Percentiles rank a stretch among this genome's conserved stretches.
Evolutionary conservation across 2,113 vertebrate species (phyloP).

Genomic region (Acanthochromis polyacanthus): DNA sequence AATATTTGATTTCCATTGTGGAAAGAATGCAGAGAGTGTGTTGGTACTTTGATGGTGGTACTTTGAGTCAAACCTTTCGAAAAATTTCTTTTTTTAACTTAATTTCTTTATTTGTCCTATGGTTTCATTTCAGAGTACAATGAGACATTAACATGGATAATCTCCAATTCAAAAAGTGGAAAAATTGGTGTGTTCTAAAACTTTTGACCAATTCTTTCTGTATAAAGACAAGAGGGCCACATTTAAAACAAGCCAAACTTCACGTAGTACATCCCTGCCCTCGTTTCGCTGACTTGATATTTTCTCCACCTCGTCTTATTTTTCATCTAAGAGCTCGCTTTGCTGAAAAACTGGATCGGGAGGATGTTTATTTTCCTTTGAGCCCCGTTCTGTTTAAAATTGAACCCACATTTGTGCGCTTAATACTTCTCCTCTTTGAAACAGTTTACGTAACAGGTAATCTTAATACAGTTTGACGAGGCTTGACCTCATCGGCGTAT

Average conservation of each 20-base stretch:
- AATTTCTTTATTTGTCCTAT: too few species aligned
- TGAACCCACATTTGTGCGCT: conserved; percentile 71
- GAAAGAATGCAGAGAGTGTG: too few species aligned
- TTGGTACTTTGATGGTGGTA: too few species aligned
- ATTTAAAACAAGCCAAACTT: conserved; percentile 73
- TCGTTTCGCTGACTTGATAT: conserved; percentile 74
- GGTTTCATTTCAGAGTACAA: too few species aligned
- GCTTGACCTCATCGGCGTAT: conserved; percentile 70
- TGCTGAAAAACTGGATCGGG: conserved; percentile 72
- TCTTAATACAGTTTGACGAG: conserved; percentile 71
- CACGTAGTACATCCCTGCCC: conserved; percentile 66
- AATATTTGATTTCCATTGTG: too few species aligned
- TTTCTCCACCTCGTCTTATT: conserved; percentile 67
- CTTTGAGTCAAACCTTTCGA: too few species aligned
- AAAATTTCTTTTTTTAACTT: too few species aligned
- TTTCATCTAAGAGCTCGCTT: conserved; percentile 70
- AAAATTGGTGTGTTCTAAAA: too few species aligned
- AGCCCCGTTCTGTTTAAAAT: conserved; percentile 70
- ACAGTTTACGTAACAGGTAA: conserved; percentile 71
- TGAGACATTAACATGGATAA: too few species aligned
- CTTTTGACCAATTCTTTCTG: conserved; percentile 50
- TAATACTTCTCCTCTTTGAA: conserved; percentile 79
- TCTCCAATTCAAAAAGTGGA: too few species aligned
- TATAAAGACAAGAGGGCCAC: conserved; percentile 46
- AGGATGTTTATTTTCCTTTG: conserved; percentile 81